Base-by-base conservation (phyloP, 2,113 vertebrate genomes). In the Pyrgilauda ruficollis region DNA sequence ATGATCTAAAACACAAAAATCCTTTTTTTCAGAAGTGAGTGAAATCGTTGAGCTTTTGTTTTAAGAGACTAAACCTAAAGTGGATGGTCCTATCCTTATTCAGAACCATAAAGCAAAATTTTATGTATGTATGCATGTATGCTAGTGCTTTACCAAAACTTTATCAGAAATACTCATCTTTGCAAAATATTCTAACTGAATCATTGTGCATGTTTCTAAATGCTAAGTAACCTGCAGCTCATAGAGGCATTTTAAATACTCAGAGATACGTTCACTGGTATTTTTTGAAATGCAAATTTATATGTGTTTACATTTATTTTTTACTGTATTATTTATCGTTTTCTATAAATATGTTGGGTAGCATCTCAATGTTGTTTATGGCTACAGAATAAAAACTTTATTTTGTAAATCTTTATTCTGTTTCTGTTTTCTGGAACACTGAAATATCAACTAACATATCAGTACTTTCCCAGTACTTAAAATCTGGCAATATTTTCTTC, bases 111-210 rank as follows among this genome's bases (percentile, higher is more conserved):
- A 78, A 66, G 3, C 8, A 55, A 58, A 74, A 22, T 2, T 9
- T 78, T 30, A 70, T 56, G 1, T 19, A 35, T 28, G 1, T 50
- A 9, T 56, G 1, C 21, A 35, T 26, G 1, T 46, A 9, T 56
- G 10, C 7, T 13, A 66, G 14, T 30, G 7, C 5, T 61, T 61
- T 27, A 61, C 10, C 62, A 10, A 19, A 4, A 28, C 3, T 84
- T 59, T 20, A 30, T 47, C 24, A 76, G 27, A 80, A 59, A n/a
- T 41, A 44, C 0, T 6, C 2, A 27, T 37, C 23, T 67, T 37
- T 46, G 49, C 4, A 13, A n/a, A 12, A 41, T 63, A 31, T 28
- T 64, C 20, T 41, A 41, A 47, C 3, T n/a, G 1, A n/a, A 19
- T 17, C 3, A 9, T 50, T 85, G 6, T 58, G 19, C 15, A 6